phyloP scores from a whole-genome alignment of 2,797 vertebrate species.

The Sebastes melanostomus region DNA sequence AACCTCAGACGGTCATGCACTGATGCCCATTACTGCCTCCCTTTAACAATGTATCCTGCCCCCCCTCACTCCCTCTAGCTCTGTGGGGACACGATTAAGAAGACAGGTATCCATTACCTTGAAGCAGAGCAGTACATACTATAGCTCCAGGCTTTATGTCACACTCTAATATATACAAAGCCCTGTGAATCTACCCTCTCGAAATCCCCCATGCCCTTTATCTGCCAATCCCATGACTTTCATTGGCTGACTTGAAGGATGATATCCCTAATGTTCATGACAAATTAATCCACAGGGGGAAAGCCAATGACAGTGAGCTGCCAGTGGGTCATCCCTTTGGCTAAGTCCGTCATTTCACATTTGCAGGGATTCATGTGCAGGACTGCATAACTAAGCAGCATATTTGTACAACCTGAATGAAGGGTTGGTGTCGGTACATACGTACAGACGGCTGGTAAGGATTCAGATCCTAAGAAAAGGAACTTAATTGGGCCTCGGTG shows the following conservation, averaged over 20 bases:
- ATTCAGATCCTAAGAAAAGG: conserved; percentile 38
- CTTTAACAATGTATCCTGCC: conserved; percentile 34
- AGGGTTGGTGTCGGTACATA: conserved; percentile 27
- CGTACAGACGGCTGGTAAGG: conserved; percentile 15
- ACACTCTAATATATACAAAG: conserved; percentile 78
- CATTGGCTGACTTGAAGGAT: conserved; percentile 83
- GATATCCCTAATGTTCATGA: conserved; percentile 86
- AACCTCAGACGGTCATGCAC: not conserved
- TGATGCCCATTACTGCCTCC: conserved; percentile 5
- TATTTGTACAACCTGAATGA: conserved; percentile 71
- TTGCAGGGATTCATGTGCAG: conserved; percentile 69
- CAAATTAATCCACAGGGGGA: conserved; percentile 88
- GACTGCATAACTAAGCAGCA: conserved; percentile 71
- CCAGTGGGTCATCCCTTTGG: conserved; percentile 83
- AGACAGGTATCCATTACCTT: conserved; percentile 77
- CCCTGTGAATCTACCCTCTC: conserved; percentile 70
- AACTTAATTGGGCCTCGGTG: conserved; percentile 54
- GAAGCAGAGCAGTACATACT: conserved; percentile 61
- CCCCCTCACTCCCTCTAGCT: conserved; percentile 3
- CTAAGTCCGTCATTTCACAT: conserved; percentile 84
- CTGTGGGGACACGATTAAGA: conserved; percentile 67
- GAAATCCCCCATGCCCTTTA: conserved; percentile 82
- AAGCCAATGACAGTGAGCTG: conserved; percentile 83
- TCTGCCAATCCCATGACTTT: conserved; percentile 83
- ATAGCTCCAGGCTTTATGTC: conserved; percentile 69